Conservation (phyloP, 2,113 vertebrate species). For the Gasterosteus nipponicus region DNA sequence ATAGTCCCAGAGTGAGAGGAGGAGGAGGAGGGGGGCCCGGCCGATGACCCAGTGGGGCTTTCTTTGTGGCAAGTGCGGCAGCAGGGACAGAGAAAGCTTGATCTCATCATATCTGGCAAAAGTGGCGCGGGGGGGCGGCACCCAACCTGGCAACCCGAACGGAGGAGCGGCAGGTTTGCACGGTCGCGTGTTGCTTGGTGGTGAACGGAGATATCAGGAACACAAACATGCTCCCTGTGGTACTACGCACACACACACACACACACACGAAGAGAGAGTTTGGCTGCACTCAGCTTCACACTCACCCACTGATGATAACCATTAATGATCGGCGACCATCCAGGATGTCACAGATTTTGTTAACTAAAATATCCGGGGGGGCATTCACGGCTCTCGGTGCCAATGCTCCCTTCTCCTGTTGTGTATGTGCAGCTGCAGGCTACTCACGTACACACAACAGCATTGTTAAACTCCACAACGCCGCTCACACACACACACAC, state of each 20-base stretch:
- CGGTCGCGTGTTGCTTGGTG: background rate
- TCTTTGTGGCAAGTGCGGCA: slow-evolving; percentile 62
- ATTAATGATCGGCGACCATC: slow-evolving; percentile 33
- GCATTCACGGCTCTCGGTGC: slow-evolving; percentile 14
- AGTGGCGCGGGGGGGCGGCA: background rate
- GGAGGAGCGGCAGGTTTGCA: background rate
- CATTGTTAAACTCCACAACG: slow-evolving; percentile 8
- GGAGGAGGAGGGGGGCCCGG: background rate
- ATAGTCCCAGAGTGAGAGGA: slow-evolving; percentile 41
- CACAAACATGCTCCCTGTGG: slow-evolving; percentile 5
- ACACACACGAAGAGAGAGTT: slow-evolving; percentile 15
- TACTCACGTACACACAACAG: slow-evolving; percentile 16
- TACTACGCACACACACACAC: background rate
- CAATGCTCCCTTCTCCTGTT: background rate
- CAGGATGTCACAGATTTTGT: slow-evolving; percentile 26
- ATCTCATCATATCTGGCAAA: slow-evolving; percentile 21
- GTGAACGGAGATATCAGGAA: slow-evolving; percentile 21
- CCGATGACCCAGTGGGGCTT: slow-evolving; percentile 30
- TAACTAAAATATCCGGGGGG: slow-evolving; percentile 34
- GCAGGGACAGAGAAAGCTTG: slow-evolving; percentile 31
- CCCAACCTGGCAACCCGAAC: slow-evolving; percentile 50
- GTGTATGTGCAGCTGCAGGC: slow-evolving; percentile 5
- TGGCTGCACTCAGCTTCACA: slow-evolving; percentile 43
- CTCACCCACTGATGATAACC: slow-evolving; percentile 48
- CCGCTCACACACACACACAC: background rate